Evolutionary conservation across 2,888 invertebrate species (phyloP), one percentile per base, ranked within the genome.

Genomic region (Stenotaenia linearis): DNA sequence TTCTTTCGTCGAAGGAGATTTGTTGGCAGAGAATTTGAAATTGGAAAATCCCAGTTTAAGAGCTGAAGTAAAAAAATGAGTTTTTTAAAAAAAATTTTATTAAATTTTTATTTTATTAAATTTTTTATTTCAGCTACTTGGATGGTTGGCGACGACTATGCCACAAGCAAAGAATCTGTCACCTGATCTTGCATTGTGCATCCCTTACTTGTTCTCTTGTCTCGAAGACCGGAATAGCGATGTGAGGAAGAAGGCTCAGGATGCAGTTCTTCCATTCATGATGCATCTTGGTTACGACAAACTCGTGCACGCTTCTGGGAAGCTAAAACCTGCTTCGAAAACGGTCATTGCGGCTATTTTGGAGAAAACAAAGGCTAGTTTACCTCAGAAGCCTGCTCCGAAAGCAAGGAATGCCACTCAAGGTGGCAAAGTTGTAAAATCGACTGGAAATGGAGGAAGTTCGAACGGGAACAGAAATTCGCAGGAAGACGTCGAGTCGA

Each of bases 231-330:
- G 98, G 79, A 95, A 92, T 85, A 93, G 91, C 0, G 97, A 97
- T 82, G 97, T 98, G 4, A 89, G 97, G 12, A 96, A 95, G 85
- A 94, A 93, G 84, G 92, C 96, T 0, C 92, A 92, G 79, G 97
- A 97, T 85, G 94, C 95, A 61, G 91, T 97, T 45, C 87, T 96
- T 69, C 96, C 96, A 2, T 91, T 96, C 83, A 97, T 97, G 97
- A 91, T 96, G 82, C 97, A 97, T 85, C 88, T 95, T 7, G 94
- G 97, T 0, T 96, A 92, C 84, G 93, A 93, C 78, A 84, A 89
- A 10, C 93, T 95, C 92, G 88, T 89, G 79, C 91, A 92, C 82
- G 92, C 91, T 81, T 89, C 92, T 0, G 92, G 92, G 81, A 94
- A 93, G 85, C 86, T 95, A 5, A 94, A 95, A 87, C 87, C 88